Conservation (phyloP, 2,797 vertebrate genomes). For the Jordanella pulchra region DNA sequence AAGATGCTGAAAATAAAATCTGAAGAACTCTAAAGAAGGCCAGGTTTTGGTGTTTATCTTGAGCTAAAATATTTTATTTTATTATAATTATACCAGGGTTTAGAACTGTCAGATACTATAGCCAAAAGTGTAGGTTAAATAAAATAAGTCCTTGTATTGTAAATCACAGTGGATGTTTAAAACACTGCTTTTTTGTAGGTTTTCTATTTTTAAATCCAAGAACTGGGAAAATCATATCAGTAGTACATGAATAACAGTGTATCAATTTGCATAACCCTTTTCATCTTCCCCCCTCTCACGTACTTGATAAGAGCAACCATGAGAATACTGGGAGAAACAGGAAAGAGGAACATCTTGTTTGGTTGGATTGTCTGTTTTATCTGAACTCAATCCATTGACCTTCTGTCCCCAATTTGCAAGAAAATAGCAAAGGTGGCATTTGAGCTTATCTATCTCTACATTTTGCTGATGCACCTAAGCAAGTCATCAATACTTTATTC, state of each 20-base stretch:
- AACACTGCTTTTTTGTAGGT: conserved; percentile 27
- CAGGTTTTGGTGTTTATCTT: not conserved
- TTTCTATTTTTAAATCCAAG: conserved; percentile 52
- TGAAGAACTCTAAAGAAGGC: too few relatives aligned
- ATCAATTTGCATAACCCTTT: conserved; percentile 42
- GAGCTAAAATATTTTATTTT: too few relatives aligned
- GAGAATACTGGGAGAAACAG: conserved; percentile 30
- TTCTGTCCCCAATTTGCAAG: conserved; percentile 45
- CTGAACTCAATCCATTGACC: conserved; percentile 60
- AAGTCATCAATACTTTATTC: conserved; percentile 50
- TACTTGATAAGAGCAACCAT: conserved; percentile 29
- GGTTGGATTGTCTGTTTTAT: conserved; percentile 55
- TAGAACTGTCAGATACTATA: conserved; percentile 36
- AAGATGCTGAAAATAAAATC: too few relatives aligned
- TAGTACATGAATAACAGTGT: conserved; percentile 41
- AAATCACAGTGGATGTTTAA: conserved; percentile 27
- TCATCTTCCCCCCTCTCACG: conserved; percentile 43
- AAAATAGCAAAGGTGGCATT: conserved; percentile 44
- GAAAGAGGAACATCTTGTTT: conserved; percentile 34
- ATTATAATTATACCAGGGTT: conserved; percentile 20
- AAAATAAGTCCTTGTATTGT: conserved; percentile 26
- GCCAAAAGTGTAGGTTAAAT: conserved; percentile 43
- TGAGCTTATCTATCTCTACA: conserved; percentile 36
- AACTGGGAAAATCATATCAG: conserved; percentile 40
- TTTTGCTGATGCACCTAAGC: conserved; percentile 32